phyloP scores from a whole-genome alignment of 2,888 invertebrate genomes.

The Conus canariensis region DNA sequence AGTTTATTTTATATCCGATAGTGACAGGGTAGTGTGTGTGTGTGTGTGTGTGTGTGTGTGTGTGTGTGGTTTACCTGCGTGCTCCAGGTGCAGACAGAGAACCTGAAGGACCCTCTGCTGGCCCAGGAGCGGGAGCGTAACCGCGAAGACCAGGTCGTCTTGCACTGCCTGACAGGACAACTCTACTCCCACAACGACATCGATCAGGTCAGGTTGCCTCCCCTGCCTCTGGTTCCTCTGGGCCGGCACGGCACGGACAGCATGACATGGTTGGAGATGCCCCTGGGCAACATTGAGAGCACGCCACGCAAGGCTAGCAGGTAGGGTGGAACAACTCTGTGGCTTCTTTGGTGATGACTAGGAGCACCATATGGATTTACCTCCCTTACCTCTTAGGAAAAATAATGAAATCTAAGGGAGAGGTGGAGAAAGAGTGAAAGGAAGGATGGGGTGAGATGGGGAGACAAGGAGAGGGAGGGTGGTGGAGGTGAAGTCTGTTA shows the following conservation, averaged over 20 bases:
- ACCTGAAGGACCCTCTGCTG: constrained; percentile 71
- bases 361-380: background rate
- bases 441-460: too few relatives aligned
- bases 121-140: constrained; percentile 67
- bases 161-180: constrained; percentile 73
- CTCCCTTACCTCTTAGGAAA: too few relatives aligned
- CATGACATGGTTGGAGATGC: constrained; percentile 74
- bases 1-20: too few relatives aligned
- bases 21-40: too few relatives aligned
- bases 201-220: constrained; percentile 70
- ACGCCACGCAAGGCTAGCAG: constrained; percentile 71
- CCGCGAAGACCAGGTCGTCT: constrained; percentile 71
- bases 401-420: too few relatives aligned
- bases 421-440: too few relatives aligned
- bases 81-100: constrained; percentile 63
- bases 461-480: too few relatives aligned
- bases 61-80: too few relatives aligned
- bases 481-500: too few relatives aligned
- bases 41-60: too few relatives aligned
- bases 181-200: constrained; percentile 71
- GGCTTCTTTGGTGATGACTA: background rate
- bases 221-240: constrained; percentile 73
- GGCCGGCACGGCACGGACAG: constrained; percentile 76
- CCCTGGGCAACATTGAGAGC: constrained; percentile 75
- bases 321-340: constrained; percentile 50